Percentiles rank a stretch among this genome's conserved stretches.
Evolutionary conservation across 2,888 invertebrate species (phyloP).

Genomic region (Andrena praecox): DNA sequence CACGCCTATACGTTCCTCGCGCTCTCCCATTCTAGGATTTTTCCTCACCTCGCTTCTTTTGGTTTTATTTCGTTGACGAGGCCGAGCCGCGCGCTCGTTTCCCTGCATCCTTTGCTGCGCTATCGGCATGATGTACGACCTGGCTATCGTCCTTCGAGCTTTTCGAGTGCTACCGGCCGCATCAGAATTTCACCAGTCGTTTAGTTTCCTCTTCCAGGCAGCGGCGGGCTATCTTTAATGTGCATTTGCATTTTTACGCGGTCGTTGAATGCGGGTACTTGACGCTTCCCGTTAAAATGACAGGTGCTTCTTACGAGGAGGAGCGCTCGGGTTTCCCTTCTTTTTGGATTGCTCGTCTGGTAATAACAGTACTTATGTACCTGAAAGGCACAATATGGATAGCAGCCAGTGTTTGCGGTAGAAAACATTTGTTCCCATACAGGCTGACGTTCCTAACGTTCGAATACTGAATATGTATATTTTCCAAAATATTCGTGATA

Average conservation of each 20-base stretch:
- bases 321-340: background rate
- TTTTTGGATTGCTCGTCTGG: background rate
- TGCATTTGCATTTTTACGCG: conserved; percentile 42
- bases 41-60: conserved; percentile 8
- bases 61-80: conserved; percentile 50
- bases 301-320: background rate
- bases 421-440: no score
- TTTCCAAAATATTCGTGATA: no score
- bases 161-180: conserved; percentile 44
- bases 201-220: conserved; percentile 33
- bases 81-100: conserved; percentile 43
- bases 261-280: conserved; percentile 5
- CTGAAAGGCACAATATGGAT: background rate
- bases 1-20: conserved; percentile 4
- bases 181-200: conserved; percentile 56
- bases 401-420: no score
- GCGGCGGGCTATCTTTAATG: conserved; percentile 33
- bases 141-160: conserved; percentile 55
- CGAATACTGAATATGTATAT: no score
- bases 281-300: conserved; percentile 20
- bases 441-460: no score
- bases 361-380: background rate
- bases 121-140: conserved; percentile 67
- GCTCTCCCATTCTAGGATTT: background rate
- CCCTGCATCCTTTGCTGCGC: conserved; percentile 44